Percentiles rank a stretch among this genome's conserved stretches.
Evolutionary conservation across 2,888 invertebrate species (phyloP).

Genomic region (Trissolcus japonicus): DNA sequence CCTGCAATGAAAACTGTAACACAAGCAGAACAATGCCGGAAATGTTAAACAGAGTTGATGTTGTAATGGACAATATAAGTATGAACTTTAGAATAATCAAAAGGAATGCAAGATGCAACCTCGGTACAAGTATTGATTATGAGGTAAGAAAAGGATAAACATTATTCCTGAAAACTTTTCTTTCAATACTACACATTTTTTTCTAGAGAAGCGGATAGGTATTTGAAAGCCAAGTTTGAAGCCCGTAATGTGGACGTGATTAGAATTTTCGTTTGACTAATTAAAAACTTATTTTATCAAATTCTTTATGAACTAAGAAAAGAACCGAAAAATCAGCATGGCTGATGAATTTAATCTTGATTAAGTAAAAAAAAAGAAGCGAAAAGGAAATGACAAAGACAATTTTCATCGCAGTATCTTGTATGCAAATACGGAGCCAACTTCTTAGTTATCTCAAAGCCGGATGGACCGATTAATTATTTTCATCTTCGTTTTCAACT

Average conservation of each 20-base stretch:
- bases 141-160: too few relatives aligned
- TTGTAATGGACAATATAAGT: too few relatives aligned
- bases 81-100: too few relatives aligned
- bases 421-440: constrained; percentile 56
- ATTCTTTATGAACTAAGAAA: constrained; percentile 46
- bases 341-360: constrained; percentile 63
- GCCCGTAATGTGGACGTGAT: constrained; percentile 36
- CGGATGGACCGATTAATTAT: constrained; percentile 66
- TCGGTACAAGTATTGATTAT: too few relatives aligned
- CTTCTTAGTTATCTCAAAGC: constrained; percentile 47
- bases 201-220: constrained; percentile 38
- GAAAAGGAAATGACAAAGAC: constrained; percentile 52
- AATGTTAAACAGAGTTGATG: too few relatives aligned
- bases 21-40: too few relatives aligned
- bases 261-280: constrained; percentile 30
- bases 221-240: constrained; percentile 44
- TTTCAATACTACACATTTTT: too few relatives aligned
- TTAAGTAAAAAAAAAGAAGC: constrained; percentile 58
- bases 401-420: constrained; percentile 59
- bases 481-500: constrained; percentile 54
- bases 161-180: too few relatives aligned
- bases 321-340: constrained; percentile 64
- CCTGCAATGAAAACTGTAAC: too few relatives aligned
- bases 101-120: too few relatives aligned
- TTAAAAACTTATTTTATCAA: constrained; percentile 41